Conservation (phyloP, 2,113 vertebrate genomes). For the Actenoides hombroni region DNA sequence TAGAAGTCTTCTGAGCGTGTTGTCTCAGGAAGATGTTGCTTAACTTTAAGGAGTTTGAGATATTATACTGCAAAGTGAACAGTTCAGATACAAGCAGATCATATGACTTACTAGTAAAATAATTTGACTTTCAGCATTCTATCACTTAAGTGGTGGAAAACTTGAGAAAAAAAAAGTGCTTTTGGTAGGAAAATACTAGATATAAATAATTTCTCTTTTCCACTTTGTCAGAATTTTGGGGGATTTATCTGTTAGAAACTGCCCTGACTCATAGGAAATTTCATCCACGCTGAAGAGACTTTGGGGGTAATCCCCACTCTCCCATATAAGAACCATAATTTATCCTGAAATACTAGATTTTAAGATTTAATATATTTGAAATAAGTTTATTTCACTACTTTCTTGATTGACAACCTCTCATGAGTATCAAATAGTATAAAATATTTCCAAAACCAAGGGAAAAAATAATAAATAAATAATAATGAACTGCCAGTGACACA, state of each 20-base stretch:
- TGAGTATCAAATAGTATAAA: not conserved
- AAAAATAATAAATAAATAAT: not conserved
- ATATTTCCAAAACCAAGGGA: not conserved
- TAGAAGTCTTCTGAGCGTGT: not conserved
- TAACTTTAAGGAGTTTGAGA: not conserved
- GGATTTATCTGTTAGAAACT: slow-evolving; percentile 6
- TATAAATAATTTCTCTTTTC: slow-evolving; percentile 31
- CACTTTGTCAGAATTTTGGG: not conserved
- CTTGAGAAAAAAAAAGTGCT: not conserved
- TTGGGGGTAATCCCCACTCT: not conserved
- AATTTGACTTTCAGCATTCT: not conserved
- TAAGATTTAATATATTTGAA: not conserved
- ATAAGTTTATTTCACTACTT: not conserved
- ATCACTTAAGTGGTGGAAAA: not conserved
- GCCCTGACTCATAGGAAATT: not conserved
- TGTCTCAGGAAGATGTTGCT: not conserved
- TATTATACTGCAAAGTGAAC: not conserved
- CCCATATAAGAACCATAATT: not conserved
- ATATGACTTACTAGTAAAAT: not conserved
- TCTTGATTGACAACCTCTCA: not conserved
- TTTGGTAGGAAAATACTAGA: slow-evolving; percentile 20
- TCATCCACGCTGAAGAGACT: not conserved
- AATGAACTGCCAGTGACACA: not conserved
- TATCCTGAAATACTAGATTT: not conserved
- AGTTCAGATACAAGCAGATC: not conserved